A percentile compares a stretch with the other conserved stretches of the same genome.
Conservation (phyloP, 2,888 invertebrate species). For the Melinopterus prodromus region DNA sequence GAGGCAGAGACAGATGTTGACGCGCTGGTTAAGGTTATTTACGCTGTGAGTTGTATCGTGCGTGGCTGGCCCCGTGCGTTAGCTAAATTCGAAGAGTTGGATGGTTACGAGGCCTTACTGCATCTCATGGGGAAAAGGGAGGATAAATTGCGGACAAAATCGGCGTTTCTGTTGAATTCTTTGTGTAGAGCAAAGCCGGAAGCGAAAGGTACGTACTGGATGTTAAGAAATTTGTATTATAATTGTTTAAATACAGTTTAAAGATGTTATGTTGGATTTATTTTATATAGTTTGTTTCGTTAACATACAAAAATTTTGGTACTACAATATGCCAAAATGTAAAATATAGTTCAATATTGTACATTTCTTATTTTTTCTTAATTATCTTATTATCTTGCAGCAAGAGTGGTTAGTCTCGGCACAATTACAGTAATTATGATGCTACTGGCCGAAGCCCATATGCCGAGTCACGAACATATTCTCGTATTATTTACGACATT, state of each 20-base stretch:
- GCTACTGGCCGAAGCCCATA: slow-evolving; percentile 49
- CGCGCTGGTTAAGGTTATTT: slow-evolving; percentile 74
- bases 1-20: slow-evolving; percentile 66
- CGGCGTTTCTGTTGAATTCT: slow-evolving; percentile 74
- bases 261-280: too few relatives aligned
- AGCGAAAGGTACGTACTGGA: slow-evolving; percentile 64
- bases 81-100: slow-evolving; percentile 67
- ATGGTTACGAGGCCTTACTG: slow-evolving; percentile 72
- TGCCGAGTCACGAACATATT: slow-evolving; percentile 62
- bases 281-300: too few relatives aligned
- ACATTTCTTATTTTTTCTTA: too few relatives aligned
- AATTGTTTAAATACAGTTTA: too few relatives aligned
- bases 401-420: slow-evolving; percentile 50
- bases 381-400: slow-evolving; percentile 36
- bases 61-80: slow-evolving; percentile 71
- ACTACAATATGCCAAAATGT: too few relatives aligned
- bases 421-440: slow-evolving; percentile 51
- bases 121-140: slow-evolving; percentile 67
- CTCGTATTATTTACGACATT: slow-evolving; percentile 61
- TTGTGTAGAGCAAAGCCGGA: slow-evolving; percentile 65
- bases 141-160: slow-evolving; percentile 72
- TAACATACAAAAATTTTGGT: too few relatives aligned
- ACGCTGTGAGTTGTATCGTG: slow-evolving; percentile 81
- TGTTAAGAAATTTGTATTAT: too few relatives aligned
- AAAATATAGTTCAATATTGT: too few relatives aligned